Evolutionary conservation across 2,888 invertebrate genomes (phyloP).

Genomic region (Lasioglossum figueresi): DNA sequence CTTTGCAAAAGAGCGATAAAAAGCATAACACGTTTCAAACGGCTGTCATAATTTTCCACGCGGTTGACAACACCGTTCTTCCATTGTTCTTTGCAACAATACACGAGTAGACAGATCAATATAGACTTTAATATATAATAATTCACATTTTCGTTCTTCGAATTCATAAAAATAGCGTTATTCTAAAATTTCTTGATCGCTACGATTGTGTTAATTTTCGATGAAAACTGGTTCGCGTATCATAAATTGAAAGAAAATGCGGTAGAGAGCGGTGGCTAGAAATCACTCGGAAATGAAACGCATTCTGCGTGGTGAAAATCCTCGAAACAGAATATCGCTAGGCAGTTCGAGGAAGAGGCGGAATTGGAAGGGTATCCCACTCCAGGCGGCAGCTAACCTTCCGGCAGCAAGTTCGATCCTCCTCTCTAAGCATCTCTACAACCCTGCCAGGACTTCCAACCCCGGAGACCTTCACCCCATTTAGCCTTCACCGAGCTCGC

Average conservation of each 20-base stretch:
- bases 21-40: neutral
- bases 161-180: neutral
- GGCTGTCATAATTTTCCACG: neutral
- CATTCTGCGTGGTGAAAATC: neutral
- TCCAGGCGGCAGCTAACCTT: slow-evolving; percentile 34
- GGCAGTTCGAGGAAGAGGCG: neutral
- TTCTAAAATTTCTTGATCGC: too few species aligned
- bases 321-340: slow-evolving; percentile 2
- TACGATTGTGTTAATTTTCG: fast-evolving
- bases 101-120: neutral
- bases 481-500: slow-evolving; percentile 84
- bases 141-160: neutral
- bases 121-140: neutral
- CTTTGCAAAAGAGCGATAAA: neutral
- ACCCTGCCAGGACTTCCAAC: slow-evolving; percentile 65
- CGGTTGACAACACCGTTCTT: neutral
- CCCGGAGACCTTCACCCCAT: slow-evolving; percentile 83
- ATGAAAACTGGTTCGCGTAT: neutral
- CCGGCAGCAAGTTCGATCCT: slow-evolving; percentile 66
- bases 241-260: neutral
- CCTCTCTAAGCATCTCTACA: slow-evolving; percentile 64
- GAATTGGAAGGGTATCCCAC: slow-evolving; percentile 25
- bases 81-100: neutral
- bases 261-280: neutral
- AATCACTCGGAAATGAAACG: neutral